Base-by-base conservation (phyloP, 2,888 invertebrate species). In the Acanthopleura granulata region DNA sequence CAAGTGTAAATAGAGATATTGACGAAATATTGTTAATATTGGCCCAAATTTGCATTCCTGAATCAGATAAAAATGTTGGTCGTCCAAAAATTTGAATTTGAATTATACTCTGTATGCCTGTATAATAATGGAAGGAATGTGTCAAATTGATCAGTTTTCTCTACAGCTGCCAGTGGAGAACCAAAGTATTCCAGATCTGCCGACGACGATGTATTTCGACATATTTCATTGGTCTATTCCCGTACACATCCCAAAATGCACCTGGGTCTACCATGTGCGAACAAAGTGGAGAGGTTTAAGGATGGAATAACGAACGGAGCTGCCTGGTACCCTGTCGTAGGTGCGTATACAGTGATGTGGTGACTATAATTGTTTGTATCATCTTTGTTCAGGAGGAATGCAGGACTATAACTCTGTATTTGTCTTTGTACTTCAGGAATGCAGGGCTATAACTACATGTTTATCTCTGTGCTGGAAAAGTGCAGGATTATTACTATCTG, bases 301-400 rank as follows among this genome's bases (percentile, higher is more conserved):
- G 92, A 93, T 50, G 97, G 97, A 49, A 93, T 97, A 80, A 97
- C 97, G 1, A 98, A 98, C 87, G 97, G 97, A 6, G 97, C 97
- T 4, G 93, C 94, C 78, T 99, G 99, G 99, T 98, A 98, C 87
- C 93, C 94, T 12, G 93, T 97, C 0, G 92, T 90, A 93, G 95
- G 97, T 85, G 75, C n/a, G n/a, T n/a, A n/a, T n/a, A n/a, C 74
- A 76, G 71, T 57, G 18, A 57, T 14, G 6, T 66, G 22, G 25
- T n/a, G n/a, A n/a, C n/a, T n/a, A n/a, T n/a, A n/a, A n/a, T n/a
- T n/a, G n/a, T n/a, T n/a, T n/a, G n/a, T n/a, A n/a, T n/a, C n/a
- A n/a, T n/a, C n/a, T n/a, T n/a, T n/a, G n/a, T n/a, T n/a, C n/a
- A 40, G 4, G 40, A 40, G 40, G 40, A 40, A 40, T 40, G 40